Percentiles rank a stretch among this genome's conserved stretches.
Evolutionary conservation across 1,140 invertebrate species (phyloP).

Genomic region (Metaphire vulgaris): DNA sequence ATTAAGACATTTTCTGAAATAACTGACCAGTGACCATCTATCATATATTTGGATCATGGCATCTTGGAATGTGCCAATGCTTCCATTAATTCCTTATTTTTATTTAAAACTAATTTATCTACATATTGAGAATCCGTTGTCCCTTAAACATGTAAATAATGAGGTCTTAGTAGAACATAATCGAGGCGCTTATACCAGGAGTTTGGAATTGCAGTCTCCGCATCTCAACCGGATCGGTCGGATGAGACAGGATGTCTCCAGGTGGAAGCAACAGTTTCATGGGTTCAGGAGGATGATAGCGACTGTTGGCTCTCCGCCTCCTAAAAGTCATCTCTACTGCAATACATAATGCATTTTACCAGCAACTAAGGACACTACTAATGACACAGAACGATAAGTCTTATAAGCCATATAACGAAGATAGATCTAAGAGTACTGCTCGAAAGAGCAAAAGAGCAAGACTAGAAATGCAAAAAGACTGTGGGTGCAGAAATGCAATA

Average conservation of each 20-base stretch:
- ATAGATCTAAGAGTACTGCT: no score
- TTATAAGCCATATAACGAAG: no score
- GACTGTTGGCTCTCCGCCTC: slow-evolving; percentile 42
- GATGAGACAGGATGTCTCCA: slow-evolving; percentile 45
- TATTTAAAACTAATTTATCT: background rate
- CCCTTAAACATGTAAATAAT: background rate
- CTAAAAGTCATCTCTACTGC: no score
- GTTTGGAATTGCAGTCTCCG: slow-evolving; percentile 91
- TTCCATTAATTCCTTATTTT: no score
- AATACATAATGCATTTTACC: no score
- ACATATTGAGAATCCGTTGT: background rate
- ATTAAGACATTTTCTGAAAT: no score
- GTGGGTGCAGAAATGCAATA: no score
- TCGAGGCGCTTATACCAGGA: slow-evolving; percentile 56
- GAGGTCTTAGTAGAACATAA: background rate
- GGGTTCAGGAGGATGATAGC: slow-evolving; percentile 40
- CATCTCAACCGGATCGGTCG: slow-evolving; percentile 93
- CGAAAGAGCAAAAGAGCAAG: no score
- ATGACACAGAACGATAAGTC: no score
- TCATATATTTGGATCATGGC: background rate
- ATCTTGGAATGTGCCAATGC: background rate
- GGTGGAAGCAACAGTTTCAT: slow-evolving; percentile 41
- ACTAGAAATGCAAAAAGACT: no score
- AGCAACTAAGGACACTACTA: no score
- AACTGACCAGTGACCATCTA: no score